Evolutionary conservation across 1,140 invertebrate genomes (phyloP).

Genomic region (Aricia agestis): DNA sequence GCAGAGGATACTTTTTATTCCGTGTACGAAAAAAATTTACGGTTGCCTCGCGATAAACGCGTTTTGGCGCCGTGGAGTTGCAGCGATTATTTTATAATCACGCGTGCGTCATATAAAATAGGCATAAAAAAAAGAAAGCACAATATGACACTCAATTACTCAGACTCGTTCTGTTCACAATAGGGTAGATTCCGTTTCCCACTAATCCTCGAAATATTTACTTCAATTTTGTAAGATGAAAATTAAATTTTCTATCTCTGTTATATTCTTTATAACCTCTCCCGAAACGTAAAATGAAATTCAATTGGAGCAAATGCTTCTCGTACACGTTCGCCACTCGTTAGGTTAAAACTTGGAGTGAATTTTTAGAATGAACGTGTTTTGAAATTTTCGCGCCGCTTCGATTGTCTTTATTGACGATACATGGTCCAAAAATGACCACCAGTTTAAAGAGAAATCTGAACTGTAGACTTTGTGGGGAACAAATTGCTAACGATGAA

Average conservation of each 20-base stretch:
- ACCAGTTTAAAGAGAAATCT: conserved; percentile 5
- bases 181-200: neutral
- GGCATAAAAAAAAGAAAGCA: no score
- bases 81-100: no score
- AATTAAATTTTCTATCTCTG: conserved; percentile 31
- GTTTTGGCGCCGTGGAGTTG: no score
- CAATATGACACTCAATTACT: neutral
- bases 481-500: conserved; percentile 3
- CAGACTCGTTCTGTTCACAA: neutral
- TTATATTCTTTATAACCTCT: conserved; percentile 30
- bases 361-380: conserved; percentile 21
- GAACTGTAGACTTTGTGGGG: neutral
- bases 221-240: conserved; percentile 9
- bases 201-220: conserved; percentile 1
- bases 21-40: no score
- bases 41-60: no score
- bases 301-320: conserved; percentile 24
- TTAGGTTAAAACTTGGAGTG: conserved; percentile 28
- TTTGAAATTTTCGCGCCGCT: conserved; percentile 13
- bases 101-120: no score
- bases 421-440: conserved; percentile 8
- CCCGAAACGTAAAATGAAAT: conserved; percentile 28
- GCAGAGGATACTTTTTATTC: no score
- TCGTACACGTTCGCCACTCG: conserved; percentile 25
- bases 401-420: conserved; percentile 13